Conservation (phyloP, 2,797 vertebrate genomes). For the Tamandua tetradactyla region DNA sequence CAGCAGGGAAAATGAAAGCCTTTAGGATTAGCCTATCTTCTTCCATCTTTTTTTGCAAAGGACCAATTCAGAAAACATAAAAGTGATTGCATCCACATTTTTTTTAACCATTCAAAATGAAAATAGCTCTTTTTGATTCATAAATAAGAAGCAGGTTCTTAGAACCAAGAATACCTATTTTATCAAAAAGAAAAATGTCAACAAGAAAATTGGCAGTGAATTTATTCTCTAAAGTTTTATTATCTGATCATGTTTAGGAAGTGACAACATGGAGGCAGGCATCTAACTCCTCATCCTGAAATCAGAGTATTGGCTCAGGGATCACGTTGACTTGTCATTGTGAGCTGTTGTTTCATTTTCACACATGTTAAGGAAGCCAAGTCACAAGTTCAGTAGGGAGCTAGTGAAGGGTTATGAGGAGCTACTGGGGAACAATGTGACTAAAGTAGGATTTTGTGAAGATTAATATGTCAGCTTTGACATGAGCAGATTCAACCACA, state of each 20-base stretch:
- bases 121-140: neutral
- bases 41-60: slow-evolving; percentile 1
- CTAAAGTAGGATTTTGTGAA: neutral
- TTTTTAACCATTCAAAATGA: slow-evolving; percentile 31
- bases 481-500: neutral
- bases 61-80: slow-evolving; percentile 2
- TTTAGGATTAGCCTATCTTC: neutral
- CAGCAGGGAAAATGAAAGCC: neutral
- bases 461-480: neutral
- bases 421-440: neutral
- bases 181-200: slow-evolving; percentile 39
- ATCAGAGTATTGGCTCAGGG: neutral
- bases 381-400: neutral
- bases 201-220: neutral
- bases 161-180: neutral
- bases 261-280: neutral
- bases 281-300: neutral
- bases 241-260: slow-evolving; percentile 13
- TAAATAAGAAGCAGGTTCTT: slow-evolving; percentile 17
- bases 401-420: neutral
- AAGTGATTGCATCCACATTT: neutral
- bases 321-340: neutral
- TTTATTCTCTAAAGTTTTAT: neutral
- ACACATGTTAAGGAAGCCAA: neutral
- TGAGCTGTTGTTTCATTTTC: neutral